These are phyloP conservation scores for Drosophila macrothrix DNA, from an alignment of 2,888 invertebrate genomes.

Conservation along the genomic window DNA sequence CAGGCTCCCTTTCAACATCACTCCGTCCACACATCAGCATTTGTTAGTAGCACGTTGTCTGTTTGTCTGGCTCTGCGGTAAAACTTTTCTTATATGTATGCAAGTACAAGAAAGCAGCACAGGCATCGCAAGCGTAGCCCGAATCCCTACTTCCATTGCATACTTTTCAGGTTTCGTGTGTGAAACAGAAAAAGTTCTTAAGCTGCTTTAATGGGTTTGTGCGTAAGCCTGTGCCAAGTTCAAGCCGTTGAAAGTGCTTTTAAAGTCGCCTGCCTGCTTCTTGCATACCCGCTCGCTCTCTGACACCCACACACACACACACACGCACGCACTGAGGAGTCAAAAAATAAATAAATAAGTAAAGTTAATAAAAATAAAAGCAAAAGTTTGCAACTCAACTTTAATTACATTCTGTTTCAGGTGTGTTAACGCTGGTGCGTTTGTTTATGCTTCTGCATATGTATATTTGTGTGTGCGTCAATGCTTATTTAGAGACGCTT, in stretches of 20 bases:
- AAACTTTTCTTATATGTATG: slow-evolving; percentile 76
- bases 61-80: slow-evolving; percentile 63
- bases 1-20: slow-evolving; percentile 18
- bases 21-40: slow-evolving; percentile 54
- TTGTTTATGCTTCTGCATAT: slow-evolving; percentile 59
- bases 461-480: slow-evolving; percentile 38
- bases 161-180: slow-evolving; percentile 76
- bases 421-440: slow-evolving; percentile 33
- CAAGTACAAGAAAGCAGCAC: slow-evolving; percentile 61
- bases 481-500: slow-evolving; percentile 76
- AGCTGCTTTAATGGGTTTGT: slow-evolving; percentile 80
- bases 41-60: slow-evolving; percentile 75
- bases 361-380: slow-evolving; percentile 79
- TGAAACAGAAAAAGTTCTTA: slow-evolving; percentile 67
- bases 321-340: slow-evolving; percentile 18
- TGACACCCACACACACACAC: slow-evolving; percentile 2
- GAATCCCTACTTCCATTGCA: slow-evolving; percentile 68
- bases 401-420: slow-evolving; percentile 76
- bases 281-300: slow-evolving; percentile 28
- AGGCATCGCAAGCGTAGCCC: not conserved
- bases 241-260: slow-evolving; percentile 81
- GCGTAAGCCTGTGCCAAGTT: slow-evolving; percentile 76
- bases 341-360: slow-evolving; percentile 76
- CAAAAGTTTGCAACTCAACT: slow-evolving; percentile 80
- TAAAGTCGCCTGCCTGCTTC: slow-evolving; percentile 67